Percentiles rank a stretch among this genome's conserved stretches.
These are phyloP conservation scores for Heterodera carotae DNA, from an alignment of 1,140 invertebrate genomes.

Conservation along the genomic window DNA sequence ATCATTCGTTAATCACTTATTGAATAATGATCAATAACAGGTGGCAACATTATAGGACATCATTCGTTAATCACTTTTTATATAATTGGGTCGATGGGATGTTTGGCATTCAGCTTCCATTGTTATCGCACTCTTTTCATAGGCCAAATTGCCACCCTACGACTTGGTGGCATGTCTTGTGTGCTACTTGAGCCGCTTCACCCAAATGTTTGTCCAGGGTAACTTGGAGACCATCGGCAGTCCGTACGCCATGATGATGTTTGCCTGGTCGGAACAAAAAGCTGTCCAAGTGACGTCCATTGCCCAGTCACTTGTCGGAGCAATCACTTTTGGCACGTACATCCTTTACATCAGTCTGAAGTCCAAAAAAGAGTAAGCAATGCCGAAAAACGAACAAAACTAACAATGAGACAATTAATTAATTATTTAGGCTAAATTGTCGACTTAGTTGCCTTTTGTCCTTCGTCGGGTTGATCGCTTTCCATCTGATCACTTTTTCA, in stretches of 20 bases:
- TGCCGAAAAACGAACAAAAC: neutral
- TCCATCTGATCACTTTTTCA: constrained; percentile 50
- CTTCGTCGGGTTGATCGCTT: constrained; percentile 32
- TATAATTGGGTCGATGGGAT: neutral
- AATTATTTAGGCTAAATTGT: constrained; percentile 43
- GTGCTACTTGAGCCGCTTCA: constrained; percentile 51
- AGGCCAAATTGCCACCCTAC: constrained; percentile 37
- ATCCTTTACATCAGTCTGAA: constrained; percentile 44
- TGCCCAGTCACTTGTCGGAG: constrained; percentile 34
- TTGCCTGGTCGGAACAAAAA: constrained; percentile 40
- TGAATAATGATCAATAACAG: too few relatives aligned
- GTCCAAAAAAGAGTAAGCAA: constrained; percentile 38
- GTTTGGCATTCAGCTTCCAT: too few relatives aligned
- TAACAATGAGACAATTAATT: neutral
- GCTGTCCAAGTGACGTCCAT: constrained; percentile 40
- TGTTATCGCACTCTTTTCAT: too few relatives aligned
- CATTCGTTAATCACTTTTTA: too few relatives aligned
- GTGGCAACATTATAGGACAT: too few relatives aligned
- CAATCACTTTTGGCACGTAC: constrained; percentile 40
- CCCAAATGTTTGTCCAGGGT: constrained; percentile 49
- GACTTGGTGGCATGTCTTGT: constrained; percentile 43
- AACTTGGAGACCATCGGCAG: constrained; percentile 48
- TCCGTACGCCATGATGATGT: constrained; percentile 47
- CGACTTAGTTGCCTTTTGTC: constrained; percentile 41
- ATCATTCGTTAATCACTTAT: too few relatives aligned